Conservation (phyloP, 1,140 invertebrate genomes). For the Gerris buenoi region DNA sequence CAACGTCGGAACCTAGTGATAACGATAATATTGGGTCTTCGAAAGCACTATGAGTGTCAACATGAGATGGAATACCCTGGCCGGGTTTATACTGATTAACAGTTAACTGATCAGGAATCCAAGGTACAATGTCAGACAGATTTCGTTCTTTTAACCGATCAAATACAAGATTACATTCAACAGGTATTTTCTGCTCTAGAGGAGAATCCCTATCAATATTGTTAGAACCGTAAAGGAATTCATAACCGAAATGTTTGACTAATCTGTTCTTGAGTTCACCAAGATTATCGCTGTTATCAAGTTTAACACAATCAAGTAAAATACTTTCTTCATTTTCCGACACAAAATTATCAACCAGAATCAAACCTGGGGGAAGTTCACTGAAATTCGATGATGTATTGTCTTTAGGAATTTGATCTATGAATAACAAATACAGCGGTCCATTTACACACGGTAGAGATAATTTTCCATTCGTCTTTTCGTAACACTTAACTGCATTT, state of each 20-base stretch:
- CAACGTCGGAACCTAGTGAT: slow-evolving; percentile 65
- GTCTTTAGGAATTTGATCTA: background rate
- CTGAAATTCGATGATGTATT: slow-evolving; percentile 34
- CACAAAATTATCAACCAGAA: slow-evolving; percentile 57
- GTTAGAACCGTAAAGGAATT: slow-evolving; percentile 81
- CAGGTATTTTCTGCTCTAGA: slow-evolving; percentile 50
- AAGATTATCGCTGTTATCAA: slow-evolving; percentile 10
- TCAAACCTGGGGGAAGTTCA: slow-evolving; percentile 50
- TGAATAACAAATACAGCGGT: slow-evolving; percentile 48
- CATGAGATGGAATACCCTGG: slow-evolving; percentile 86
- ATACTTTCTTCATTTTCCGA: slow-evolving; percentile 47
- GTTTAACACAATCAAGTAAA: slow-evolving; percentile 41
- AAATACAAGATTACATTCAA: slow-evolving; percentile 49
- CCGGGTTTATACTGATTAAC: slow-evolving; percentile 82
- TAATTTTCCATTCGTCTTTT: slow-evolving; percentile 36
- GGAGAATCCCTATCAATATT: slow-evolving; percentile 61
- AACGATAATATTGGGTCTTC: slow-evolving; percentile 75
- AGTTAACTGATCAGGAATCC: slow-evolving; percentile 74
- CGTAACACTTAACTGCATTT: slow-evolving; percentile 35
- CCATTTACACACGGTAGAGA: slow-evolving; percentile 35
- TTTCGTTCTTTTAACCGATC: slow-evolving; percentile 37
- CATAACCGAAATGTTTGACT: slow-evolving; percentile 88
- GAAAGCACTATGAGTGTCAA: slow-evolving; percentile 91
- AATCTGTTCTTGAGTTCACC: slow-evolving; percentile 59
- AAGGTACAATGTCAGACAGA: slow-evolving; percentile 11